These are phyloP conservation scores for Rhinopomastus cyanomelas DNA, from an alignment of 2,113 vertebrate species.

Conservation along the genomic window DNA sequence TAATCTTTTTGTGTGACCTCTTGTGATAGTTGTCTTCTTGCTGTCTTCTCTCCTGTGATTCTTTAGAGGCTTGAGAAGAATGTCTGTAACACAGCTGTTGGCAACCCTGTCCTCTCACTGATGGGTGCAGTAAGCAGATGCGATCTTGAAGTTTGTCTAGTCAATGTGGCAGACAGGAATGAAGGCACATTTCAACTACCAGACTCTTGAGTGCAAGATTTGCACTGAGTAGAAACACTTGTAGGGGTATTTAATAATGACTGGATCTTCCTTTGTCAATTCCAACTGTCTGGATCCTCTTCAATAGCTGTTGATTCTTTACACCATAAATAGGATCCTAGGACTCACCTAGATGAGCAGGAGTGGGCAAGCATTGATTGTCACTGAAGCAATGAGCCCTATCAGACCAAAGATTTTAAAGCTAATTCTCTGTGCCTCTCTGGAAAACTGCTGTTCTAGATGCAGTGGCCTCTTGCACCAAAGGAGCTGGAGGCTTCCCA, in stretches of 20 bases:
- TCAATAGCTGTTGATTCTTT: not conserved
- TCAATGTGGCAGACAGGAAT: not conserved
- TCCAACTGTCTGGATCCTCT: not conserved
- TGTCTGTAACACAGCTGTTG: not conserved
- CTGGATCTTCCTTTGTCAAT: not conserved
- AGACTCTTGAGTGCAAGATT: not conserved
- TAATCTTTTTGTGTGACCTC: not conserved
- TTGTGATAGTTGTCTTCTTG: not conserved
- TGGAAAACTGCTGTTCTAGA: not conserved
- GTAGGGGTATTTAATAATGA: accelerated
- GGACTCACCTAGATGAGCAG: not conserved
- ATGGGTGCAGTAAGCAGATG: not conserved
- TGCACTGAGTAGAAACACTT: not conserved
- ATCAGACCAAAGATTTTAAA: not conserved
- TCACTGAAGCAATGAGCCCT: not conserved
- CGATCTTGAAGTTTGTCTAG: not conserved
- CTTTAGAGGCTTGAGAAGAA: not conserved
- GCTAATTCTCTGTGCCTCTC: not conserved
- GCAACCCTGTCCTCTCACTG: not conserved
- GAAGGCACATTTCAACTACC: not conserved
- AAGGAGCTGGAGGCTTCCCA: slow-evolving; percentile 1
- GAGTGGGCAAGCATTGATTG: not conserved
- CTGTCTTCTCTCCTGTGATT: not conserved
- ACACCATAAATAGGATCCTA: not conserved
- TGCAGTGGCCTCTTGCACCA: not conserved